phyloP scores from a whole-genome alignment of 2,888 invertebrate species.

The Drosophila mimetica region DNA sequence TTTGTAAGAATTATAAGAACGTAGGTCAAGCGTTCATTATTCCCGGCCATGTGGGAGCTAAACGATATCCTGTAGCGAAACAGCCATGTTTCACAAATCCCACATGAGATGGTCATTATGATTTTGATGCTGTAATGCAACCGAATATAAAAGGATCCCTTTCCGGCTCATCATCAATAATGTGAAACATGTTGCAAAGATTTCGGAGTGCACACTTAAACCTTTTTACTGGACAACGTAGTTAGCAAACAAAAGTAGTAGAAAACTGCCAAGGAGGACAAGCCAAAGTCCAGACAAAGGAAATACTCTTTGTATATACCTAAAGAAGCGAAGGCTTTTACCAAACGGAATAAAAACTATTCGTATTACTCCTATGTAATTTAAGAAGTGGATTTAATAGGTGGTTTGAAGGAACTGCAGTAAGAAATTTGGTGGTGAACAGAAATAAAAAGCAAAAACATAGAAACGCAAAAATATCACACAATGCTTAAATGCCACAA shows the following conservation, averaged over 20 bases:
- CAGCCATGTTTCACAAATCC: conserved; percentile 49
- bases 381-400: neutral
- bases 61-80: conserved; percentile 40
- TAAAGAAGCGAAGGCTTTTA: conserved; percentile 1
- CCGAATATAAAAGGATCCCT: conserved; percentile 41
- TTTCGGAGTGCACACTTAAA: conserved; percentile 70
- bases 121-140: conserved; percentile 22
- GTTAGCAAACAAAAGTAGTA: conserved; percentile 72
- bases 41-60: conserved; percentile 59
- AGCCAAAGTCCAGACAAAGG: conserved; percentile 51
- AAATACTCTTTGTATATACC: conserved; percentile 19
- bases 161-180: conserved; percentile 68
- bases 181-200: conserved; percentile 79
- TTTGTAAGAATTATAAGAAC: conserved; percentile 31
- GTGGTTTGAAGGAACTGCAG: too few relatives aligned
- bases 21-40: conserved; percentile 60
- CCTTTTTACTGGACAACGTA: conserved; percentile 67
- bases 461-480: too few relatives aligned
- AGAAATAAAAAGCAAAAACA: neutral
- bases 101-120: conserved; percentile 63
- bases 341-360: conserved; percentile 57
- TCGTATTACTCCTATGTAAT: conserved; percentile 58
- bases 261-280: conserved; percentile 33
- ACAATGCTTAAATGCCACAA: too few relatives aligned
- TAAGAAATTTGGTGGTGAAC: neutral